Evolutionary conservation across 2,888 invertebrate genomes (phyloP).

Genomic region (Scotopteryx bipunctaria): DNA sequence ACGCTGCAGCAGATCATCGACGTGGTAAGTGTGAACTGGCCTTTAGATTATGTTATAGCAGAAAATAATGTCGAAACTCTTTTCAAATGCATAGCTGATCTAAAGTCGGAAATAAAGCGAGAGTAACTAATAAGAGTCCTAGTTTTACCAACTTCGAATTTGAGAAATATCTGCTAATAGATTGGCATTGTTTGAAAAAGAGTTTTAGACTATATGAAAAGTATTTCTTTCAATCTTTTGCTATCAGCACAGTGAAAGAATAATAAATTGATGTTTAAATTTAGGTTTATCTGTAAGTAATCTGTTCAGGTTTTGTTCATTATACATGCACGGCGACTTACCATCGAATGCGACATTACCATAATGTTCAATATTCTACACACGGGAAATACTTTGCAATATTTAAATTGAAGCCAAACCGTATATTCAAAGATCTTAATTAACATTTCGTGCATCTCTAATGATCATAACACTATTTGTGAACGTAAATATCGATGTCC

Average conservation of each 20-base stretch:
- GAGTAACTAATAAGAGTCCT: too few species aligned
- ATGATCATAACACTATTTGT: constrained; percentile 7
- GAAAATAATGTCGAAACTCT: too few species aligned
- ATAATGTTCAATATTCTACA: not conserved
- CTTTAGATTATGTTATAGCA: too few species aligned
- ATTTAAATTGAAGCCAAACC: not conserved
- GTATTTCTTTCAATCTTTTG: not conserved
- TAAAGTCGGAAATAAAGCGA: too few species aligned
- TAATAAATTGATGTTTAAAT: not conserved
- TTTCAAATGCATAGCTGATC: too few species aligned
- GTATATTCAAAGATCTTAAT: constrained; percentile 1
- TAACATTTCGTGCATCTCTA: constrained; percentile 12
- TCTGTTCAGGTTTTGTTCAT: not conserved
- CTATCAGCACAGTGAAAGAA: not conserved
- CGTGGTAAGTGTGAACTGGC: constrained; percentile 98
- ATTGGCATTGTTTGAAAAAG: not conserved
- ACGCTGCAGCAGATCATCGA: constrained; percentile 97
- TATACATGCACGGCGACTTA: not conserved
- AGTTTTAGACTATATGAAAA: not conserved
- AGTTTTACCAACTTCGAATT: too few species aligned
- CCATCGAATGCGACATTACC: not conserved
- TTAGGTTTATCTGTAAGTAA: not conserved
- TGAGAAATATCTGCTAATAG: not conserved
- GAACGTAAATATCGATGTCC: constrained; percentile 6
- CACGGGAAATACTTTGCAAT: not conserved